Conservation (phyloP, 2,888 invertebrate species). For the Palloptera scutellata region DNA sequence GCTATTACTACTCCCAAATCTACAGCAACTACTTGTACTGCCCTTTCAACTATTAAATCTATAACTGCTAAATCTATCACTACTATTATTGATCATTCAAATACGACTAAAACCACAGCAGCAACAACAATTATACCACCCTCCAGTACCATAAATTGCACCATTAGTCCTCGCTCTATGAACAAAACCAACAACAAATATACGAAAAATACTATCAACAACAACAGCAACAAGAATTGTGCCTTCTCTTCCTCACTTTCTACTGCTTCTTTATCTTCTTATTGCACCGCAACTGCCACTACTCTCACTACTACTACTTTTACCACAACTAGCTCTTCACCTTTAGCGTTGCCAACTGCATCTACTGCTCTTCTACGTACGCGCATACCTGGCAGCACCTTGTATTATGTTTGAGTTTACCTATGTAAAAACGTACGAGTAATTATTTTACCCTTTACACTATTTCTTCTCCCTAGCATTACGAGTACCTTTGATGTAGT, state of each 20-base stretch:
- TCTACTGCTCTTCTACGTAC: slow-evolving; percentile 53
- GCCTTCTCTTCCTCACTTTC: slow-evolving; percentile 23
- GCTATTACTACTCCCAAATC: slow-evolving; percentile 20
- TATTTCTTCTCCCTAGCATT: too few species aligned
- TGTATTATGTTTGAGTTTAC: slow-evolving; percentile 56
- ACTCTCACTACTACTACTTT: slow-evolving; percentile 28
- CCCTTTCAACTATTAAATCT: slow-evolving; percentile 22
- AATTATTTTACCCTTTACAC: too few species aligned
- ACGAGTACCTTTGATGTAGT: too few species aligned
- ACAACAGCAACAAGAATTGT: not conserved
- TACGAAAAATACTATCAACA: not conserved
- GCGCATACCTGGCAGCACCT: slow-evolving; percentile 59
- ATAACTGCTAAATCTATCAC: slow-evolving; percentile 13
- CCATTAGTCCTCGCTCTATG: slow-evolving; percentile 18
- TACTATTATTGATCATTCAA: slow-evolving; percentile 30
- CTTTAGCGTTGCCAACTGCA: slow-evolving; percentile 50
- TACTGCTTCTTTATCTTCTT: slow-evolving; percentile 31
- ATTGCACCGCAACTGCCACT: slow-evolving; percentile 32
- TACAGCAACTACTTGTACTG: slow-evolving; percentile 28
- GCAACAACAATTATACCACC: slow-evolving; percentile 7
- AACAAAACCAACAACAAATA: slow-evolving; percentile 22
- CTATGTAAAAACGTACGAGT: not conserved
- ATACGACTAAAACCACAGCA: slow-evolving; percentile 22
- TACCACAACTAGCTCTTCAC: slow-evolving; percentile 28
- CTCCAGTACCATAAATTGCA: slow-evolving; percentile 20